Evolutionary conservation across 2,113 vertebrate genomes (phyloP).

Genomic region (Odobenus rosmarus): DNA sequence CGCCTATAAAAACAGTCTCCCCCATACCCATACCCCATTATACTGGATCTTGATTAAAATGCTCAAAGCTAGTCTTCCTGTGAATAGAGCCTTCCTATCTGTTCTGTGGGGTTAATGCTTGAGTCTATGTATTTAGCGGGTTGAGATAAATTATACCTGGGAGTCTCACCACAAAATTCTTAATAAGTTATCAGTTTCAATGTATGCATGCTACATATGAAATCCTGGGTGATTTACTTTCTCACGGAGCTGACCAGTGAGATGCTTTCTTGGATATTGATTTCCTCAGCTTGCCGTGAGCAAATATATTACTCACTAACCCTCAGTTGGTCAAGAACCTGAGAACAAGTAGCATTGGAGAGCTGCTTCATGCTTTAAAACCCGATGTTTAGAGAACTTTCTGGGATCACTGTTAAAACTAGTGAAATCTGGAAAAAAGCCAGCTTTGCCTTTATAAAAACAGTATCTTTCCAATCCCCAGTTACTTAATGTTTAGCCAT

Average conservation of each 20-base stretch:
- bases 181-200: neutral
- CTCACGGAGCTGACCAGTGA: neutral
- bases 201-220: too few species aligned
- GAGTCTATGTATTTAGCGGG: neutral
- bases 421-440: neutral
- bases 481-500: neutral
- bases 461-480: neutral
- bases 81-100: neutral
- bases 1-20: neutral
- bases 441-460: neutral
- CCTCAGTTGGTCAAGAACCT: neutral
- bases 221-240: neutral
- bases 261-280: neutral
- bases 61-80: neutral
- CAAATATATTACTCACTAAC: neutral
- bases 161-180: neutral
- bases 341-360: neutral
- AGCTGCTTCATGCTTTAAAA: neutral
- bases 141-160: neutral
- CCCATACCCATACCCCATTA: too few species aligned
- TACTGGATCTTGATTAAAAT: neutral
- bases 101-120: neutral
- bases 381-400: neutral
- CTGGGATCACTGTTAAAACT: neutral
- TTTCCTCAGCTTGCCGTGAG: neutral